Evolutionary conservation across 2,113 vertebrate genomes (phyloP).

Genomic region (Chaetodon auriga): DNA sequence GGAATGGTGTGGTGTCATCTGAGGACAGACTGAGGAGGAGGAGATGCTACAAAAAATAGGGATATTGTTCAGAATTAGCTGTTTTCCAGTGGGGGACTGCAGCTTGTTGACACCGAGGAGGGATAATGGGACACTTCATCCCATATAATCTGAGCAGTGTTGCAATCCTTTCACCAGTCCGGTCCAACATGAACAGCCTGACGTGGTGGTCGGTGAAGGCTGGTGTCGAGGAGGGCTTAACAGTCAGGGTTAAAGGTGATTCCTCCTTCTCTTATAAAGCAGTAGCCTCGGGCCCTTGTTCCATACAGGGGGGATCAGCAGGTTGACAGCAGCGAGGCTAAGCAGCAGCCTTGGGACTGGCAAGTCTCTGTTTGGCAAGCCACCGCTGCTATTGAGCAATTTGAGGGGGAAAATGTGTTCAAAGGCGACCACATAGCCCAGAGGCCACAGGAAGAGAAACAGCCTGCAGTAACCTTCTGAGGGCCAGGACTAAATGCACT

Average conservation of each 20-base stretch:
- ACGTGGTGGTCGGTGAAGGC: not conserved
- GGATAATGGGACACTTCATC: constrained; percentile 68
- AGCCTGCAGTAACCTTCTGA: constrained; percentile 55
- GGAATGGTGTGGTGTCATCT: constrained; percentile 56
- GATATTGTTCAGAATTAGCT: constrained; percentile 69
- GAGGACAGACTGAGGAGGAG: constrained; percentile 63
- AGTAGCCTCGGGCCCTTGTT: constrained; percentile 47
- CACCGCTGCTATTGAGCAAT: constrained; percentile 50
- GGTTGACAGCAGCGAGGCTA: constrained; percentile 56
- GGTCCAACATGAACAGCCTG: not conserved
- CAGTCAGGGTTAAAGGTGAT: constrained; percentile 54
- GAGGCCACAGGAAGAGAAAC: constrained; percentile 52
- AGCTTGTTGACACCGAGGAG: constrained; percentile 54
- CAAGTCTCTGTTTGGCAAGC: constrained; percentile 47
- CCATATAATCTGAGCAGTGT: constrained; percentile 41
- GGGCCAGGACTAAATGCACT: constrained; percentile 26
- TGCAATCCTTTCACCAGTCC: constrained; percentile 24
- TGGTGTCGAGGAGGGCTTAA: constrained; percentile 23
- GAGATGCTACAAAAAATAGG: constrained; percentile 53
- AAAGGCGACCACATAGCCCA: constrained; percentile 50
- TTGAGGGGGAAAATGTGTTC: constrained; percentile 42
- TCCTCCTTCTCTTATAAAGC: constrained; percentile 46
- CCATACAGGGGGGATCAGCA: constrained; percentile 25
- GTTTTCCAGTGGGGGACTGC: constrained; percentile 68
- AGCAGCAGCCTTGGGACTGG: constrained; percentile 48